Percentiles rank a stretch among this genome's conserved stretches.
phyloP scores from a whole-genome alignment of 1,140 invertebrate genomes.

The Dendroctonus ponderosae region DNA sequence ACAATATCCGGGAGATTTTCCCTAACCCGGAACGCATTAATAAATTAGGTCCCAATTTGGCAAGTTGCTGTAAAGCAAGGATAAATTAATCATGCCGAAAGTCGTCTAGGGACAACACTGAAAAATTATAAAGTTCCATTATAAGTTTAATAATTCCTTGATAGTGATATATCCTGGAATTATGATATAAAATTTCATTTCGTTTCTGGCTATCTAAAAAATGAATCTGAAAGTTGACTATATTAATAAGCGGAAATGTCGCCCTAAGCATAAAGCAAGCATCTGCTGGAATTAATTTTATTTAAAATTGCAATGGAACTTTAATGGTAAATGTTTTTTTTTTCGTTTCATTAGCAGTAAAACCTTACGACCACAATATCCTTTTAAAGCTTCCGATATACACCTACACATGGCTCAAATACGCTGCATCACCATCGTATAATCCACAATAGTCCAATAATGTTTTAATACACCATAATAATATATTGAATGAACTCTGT shows the following conservation, averaged over 20 bases:
- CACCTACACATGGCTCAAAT: background rate
- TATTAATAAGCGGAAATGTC: background rate
- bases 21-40: constrained; percentile 10
- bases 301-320: background rate
- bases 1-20: constrained; percentile 14
- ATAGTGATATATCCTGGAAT: background rate
- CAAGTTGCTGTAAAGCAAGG: constrained; percentile 16
- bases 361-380: background rate
- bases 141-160: constrained; percentile 13
- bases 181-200: constrained; percentile 1
- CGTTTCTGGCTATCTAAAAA: background rate
- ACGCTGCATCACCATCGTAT: constrained; percentile 3
- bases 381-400: background rate
- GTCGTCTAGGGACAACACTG: constrained; percentile 10
- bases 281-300: background rate
- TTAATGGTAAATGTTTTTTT: background rate
- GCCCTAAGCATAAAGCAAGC: background rate
- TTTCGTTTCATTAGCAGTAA: background rate
- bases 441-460: constrained; percentile 5
- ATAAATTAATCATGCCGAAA: constrained; percentile 21
- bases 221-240: background rate
- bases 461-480: constrained; percentile 13
- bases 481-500: too few relatives aligned
- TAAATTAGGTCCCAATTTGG: constrained; percentile 16
- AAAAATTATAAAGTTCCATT: constrained; percentile 24